phyloP scores from a whole-genome alignment of 2,797 vertebrate genomes.

The Manis crassicaudata region DNA sequence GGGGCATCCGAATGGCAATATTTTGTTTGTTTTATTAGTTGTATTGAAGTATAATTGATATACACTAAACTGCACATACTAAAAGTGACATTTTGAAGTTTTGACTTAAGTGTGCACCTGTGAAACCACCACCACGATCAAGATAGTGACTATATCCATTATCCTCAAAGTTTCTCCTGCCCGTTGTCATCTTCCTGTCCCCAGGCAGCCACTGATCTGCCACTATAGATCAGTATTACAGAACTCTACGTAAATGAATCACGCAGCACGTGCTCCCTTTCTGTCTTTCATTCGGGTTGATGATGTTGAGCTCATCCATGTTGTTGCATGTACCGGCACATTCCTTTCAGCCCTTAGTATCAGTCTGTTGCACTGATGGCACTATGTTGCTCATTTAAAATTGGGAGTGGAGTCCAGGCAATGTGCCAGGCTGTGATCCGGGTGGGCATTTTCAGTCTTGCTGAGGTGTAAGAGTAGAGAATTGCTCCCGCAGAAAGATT shows the following conservation, averaged over 20 bases:
- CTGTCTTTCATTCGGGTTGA: fast-evolving
- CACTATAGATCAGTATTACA: neutral
- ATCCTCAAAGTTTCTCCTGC: neutral
- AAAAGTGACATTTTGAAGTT: neutral
- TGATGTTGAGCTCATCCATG: fast-evolving
- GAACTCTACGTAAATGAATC: neutral
- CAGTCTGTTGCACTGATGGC: fast-evolving
- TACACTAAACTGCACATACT: fast-evolving
- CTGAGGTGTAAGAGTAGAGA: neutral
- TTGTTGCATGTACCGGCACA: fast-evolving
- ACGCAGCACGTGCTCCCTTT: fast-evolving
- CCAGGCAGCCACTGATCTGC: neutral
- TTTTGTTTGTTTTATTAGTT: neutral
- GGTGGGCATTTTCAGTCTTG: neutral
- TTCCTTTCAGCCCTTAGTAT: neutral
- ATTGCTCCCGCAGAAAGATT: too few relatives aligned
- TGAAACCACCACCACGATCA: neutral
- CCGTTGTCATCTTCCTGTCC: neutral
- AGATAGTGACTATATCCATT: neutral
- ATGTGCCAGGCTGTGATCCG: neutral
- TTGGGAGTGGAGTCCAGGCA: neutral
- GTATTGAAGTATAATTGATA: neutral
- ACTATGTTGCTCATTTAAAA: fast-evolving
- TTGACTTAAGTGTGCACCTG: too few relatives aligned
- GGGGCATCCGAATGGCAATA: neutral